Evolutionary conservation across 2,797 vertebrate genomes (phyloP).

Genomic region (Avahi laniger): DNA sequence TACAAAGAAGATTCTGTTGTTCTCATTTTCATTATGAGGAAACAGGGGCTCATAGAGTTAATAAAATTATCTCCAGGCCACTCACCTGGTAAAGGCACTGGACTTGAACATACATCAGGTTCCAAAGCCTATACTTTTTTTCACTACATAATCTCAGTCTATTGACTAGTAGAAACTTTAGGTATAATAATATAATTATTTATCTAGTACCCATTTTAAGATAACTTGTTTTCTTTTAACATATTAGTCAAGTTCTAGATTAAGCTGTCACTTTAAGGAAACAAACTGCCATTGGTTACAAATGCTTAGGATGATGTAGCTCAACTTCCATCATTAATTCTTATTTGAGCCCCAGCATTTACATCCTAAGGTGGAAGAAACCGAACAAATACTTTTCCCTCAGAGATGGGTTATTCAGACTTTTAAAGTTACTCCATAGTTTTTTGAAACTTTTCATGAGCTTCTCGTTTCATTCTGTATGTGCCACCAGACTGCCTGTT

Average conservation of each 20-base stretch:
- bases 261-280: not conserved
- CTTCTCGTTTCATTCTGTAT: not conserved
- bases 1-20: not conserved
- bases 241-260: not conserved
- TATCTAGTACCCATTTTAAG: not conserved
- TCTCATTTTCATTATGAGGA: not conserved
- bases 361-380: not conserved
- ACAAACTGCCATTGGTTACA: not conserved
- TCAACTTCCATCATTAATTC: not conserved
- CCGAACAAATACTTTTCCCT: not conserved
- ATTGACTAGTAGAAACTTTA: not conserved
- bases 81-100: not conserved
- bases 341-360: not conserved
- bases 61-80: not conserved
- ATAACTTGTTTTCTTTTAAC: not conserved
- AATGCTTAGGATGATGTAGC: not conserved
- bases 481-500: not conserved
- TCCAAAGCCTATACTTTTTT: not conserved
- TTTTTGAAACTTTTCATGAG: not conserved
- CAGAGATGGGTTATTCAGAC: not conserved
- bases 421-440: not conserved
- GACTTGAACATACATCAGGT: not conserved
- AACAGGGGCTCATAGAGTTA: not conserved
- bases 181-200: not conserved
- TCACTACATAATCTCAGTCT: not conserved